Conservation (phyloP, 2,113 vertebrate species). For the Pyrgilauda ruficollis region DNA sequence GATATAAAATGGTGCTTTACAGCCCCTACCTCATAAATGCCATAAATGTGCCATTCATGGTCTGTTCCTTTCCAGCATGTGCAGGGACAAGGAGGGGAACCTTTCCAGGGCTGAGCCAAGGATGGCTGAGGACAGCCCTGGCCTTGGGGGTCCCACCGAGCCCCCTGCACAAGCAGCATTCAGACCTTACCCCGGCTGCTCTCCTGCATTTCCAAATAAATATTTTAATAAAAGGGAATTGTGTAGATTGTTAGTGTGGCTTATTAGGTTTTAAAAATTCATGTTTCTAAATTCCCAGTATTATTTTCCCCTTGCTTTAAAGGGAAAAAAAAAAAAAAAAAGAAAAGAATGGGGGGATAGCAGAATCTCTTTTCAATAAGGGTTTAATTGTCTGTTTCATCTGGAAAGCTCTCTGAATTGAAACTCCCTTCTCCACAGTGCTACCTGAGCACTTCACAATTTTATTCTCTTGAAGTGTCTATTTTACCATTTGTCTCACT, state of each 20-base stretch:
- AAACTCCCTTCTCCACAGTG: conserved; percentile 2
- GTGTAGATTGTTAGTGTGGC: conserved; percentile 34
- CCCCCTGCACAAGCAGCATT: not conserved
- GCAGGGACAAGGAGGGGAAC: not conserved
- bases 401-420: conserved; percentile 13
- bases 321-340: not conserved
- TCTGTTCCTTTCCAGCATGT: not conserved
- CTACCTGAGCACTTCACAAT: not conserved
- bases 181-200: not conserved
- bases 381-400: conserved; percentile 31
- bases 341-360: not conserved
- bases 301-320: conserved; percentile 45
- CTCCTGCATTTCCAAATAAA: conserved; percentile 44
- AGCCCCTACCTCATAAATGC: not conserved
- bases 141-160: not conserved
- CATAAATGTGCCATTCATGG: not conserved
- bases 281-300: conserved; percentile 53
- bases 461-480: conserved; percentile 19
- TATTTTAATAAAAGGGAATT: conserved; percentile 55
- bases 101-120: not conserved
- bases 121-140: not conserved
- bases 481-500: conserved; percentile 8
- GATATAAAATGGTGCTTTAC: not conserved
- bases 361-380: not conserved
- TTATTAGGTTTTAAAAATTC: conserved; percentile 65